Evolutionary conservation across 2,888 invertebrate genomes (phyloP), one percentile per base, ranked within the genome.

Genomic region (Drosophila cognata): DNA sequence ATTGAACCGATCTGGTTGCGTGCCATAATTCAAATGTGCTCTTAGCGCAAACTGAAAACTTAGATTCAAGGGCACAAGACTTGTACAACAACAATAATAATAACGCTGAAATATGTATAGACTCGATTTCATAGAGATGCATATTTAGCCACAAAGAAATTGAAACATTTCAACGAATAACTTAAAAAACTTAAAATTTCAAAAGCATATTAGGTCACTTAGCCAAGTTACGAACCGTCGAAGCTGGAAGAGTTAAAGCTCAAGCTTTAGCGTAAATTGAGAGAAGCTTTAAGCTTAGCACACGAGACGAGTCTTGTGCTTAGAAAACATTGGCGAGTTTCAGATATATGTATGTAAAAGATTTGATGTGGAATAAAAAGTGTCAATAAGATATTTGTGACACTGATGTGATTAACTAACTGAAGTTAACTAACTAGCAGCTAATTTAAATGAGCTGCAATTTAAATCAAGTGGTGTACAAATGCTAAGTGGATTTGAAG

Each of bases 1-100:
- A 82, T 79, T 73, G 71, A 78, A 61, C 70, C 78, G 86, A 76
- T 84, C 79, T 74, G 66, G 74, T 82, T 77, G 84, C 77, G 76
- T 66, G 72, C 48, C 82, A 73, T 51, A 33, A 66, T 74, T 77
- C 7, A 64, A 53, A 58, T 51, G 29, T 41, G 48, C 21, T 57
- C 65, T 61, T 52, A 36, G 66, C 43, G 65, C 31, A 21, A 16
- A 21, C 29, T 43, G 16, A 43, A 43, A 16, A 29, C 56, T 31
- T 29, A 59, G 61, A 68, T 71, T 73, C 65, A 52, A 72, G 77
- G 73, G 68, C 76, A 69, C 59, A 52, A 38, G 16, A 55, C 59
- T 63, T 63, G 68, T 52, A 33, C 46, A 69, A 68, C 57, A 58
- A 65, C 43, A 33, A 41, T 56, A 55, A 46, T 6, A 13, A 13